phyloP scores from a whole-genome alignment of 2,797 vertebrate genomes.

The Triplophysa bombifrons region DNA sequence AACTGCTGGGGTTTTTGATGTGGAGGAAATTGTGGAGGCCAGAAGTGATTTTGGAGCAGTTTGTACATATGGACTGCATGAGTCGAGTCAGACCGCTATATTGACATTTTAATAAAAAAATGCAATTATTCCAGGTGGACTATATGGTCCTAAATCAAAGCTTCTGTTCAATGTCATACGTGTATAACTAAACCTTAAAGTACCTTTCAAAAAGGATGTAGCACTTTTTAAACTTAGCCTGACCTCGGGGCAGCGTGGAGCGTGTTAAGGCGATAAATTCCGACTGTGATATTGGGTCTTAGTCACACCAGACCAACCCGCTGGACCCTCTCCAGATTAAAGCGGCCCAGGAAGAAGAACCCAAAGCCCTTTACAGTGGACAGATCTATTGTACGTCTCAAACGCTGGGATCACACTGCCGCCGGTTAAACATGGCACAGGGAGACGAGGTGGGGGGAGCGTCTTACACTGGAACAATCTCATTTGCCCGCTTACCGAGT shows the following conservation, averaged over 20 bases:
- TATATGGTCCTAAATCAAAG: background rate
- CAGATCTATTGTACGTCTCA: conserved; percentile 78
- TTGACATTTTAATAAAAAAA: too few relatives aligned
- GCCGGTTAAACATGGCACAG: conserved; percentile 33
- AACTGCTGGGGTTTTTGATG: background rate
- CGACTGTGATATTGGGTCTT: conserved; percentile 45
- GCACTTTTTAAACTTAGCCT: conserved; percentile 29
- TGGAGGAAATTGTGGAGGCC: conserved; percentile 5
- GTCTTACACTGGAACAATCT: conserved; percentile 79
- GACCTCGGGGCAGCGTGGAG: conserved; percentile 27
- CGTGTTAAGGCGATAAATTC: conserved; percentile 22
- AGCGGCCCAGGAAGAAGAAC: conserved; percentile 75
- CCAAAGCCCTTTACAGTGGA: conserved; percentile 82
- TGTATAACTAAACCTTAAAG: background rate
- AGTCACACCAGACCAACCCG: conserved; percentile 40
- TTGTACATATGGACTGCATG: conserved; percentile 17
- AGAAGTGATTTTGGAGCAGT: conserved; percentile 4
- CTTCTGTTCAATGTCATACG: conserved; percentile 3
- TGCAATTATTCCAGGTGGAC: too few relatives aligned
- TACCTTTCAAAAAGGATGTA: conserved; percentile 17
- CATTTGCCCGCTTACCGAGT: conserved; percentile 81
- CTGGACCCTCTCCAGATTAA: conserved; percentile 75
- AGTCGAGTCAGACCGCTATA: background rate
- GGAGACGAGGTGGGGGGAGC: conserved; percentile 47
- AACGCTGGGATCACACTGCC: conserved; percentile 74